Evolutionary conservation across 2,797 vertebrate genomes (phyloP).

Genomic region (Xerus rutilus): DNA sequence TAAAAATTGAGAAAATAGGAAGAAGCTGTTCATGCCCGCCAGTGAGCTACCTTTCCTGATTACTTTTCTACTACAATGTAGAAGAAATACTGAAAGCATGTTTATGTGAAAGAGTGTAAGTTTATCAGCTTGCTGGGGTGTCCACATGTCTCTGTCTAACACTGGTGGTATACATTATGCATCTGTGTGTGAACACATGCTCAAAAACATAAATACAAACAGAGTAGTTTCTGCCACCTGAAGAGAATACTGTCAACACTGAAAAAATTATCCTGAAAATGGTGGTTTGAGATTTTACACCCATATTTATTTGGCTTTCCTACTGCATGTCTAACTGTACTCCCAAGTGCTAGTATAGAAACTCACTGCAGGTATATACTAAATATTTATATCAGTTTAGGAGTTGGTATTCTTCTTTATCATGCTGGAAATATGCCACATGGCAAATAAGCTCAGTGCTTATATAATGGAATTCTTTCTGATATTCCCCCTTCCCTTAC

Average conservation of each 20-base stretch:
- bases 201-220: neutral
- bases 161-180: neutral
- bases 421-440: constrained; percentile 67
- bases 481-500: constrained; percentile 47
- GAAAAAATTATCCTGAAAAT: neutral
- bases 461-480: constrained; percentile 71
- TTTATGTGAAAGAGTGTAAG: neutral
- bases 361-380: neutral
- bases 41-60: neutral
- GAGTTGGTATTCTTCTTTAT: constrained; percentile 68
- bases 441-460: constrained; percentile 60
- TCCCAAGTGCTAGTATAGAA: neutral
- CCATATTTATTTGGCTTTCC: neutral
- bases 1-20: neutral
- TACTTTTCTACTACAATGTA: neutral
- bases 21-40: neutral
- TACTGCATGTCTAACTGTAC: neutral
- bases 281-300: neutral
- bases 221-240: neutral
- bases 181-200: neutral
- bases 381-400: constrained; percentile 43
- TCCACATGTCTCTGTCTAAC: neutral
- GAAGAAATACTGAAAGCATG: neutral
- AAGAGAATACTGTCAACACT: neutral
- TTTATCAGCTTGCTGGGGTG: neutral